Evolutionary conservation across 1,140 invertebrate genomes (phyloP).

Genomic region (Aphelenchoides besseyi): DNA sequence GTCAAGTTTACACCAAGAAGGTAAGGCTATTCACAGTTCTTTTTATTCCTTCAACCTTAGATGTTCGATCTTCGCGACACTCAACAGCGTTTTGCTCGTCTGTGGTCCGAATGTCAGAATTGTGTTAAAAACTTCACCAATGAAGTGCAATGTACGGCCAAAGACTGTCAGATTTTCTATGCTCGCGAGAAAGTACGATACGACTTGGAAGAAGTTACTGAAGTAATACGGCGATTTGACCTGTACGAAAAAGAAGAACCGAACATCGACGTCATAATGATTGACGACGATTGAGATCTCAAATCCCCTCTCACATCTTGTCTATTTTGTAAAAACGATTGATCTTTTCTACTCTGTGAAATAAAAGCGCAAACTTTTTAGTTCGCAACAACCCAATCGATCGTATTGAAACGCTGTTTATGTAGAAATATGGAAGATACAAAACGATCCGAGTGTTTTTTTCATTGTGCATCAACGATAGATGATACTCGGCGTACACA

Average conservation of each 20-base stretch:
- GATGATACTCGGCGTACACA: background rate
- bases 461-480: background rate
- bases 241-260: background rate
- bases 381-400: too few species aligned
- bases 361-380: too few species aligned
- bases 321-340: background rate
- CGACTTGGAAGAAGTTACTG: slow-evolving; percentile 82
- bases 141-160: slow-evolving; percentile 92
- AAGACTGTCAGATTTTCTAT: slow-evolving; percentile 98
- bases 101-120: slow-evolving; percentile 98
- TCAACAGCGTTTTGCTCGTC: slow-evolving; percentile 22
- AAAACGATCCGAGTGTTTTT: background rate
- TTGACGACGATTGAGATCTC: background rate
- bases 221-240: slow-evolving; percentile 68
- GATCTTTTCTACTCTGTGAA: too few species aligned
- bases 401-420: too few species aligned
- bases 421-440: too few species aligned
- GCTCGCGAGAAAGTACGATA: slow-evolving; percentile 97
- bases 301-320: background rate
- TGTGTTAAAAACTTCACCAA: slow-evolving; percentile 96
- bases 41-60: background rate
- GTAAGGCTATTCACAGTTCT: slow-evolving; percentile 35
- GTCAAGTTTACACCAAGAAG: slow-evolving; percentile 79
- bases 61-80: slow-evolving; percentile 37
- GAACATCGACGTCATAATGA: background rate